phyloP scores from a whole-genome alignment of 2,113 vertebrate genomes.

The Hyaena hyaena region DNA sequence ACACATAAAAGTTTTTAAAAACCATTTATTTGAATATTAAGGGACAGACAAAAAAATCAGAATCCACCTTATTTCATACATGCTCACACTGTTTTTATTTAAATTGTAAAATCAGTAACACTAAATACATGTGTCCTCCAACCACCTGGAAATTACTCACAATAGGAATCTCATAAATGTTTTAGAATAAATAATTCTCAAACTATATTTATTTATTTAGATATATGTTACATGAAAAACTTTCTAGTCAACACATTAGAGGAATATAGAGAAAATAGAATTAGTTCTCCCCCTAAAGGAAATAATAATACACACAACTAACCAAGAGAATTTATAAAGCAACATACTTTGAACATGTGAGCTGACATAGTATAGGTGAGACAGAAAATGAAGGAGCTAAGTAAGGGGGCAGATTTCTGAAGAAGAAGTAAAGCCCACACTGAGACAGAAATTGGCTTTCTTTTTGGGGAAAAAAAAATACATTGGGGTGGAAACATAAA shows the following conservation, averaged over 20 bases:
- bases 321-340: background rate
- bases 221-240: background rate
- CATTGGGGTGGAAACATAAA: background rate
- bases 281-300: background rate
- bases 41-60: background rate
- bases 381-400: background rate
- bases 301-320: background rate
- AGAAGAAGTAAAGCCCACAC: background rate
- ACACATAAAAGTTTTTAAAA: background rate
- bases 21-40: conserved; percentile 2
- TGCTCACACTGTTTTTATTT: background rate
- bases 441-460: background rate
- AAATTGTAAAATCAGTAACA: background rate
- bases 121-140: background rate
- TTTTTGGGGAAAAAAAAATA: background rate
- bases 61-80: conserved; percentile 3
- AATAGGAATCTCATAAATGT: background rate
- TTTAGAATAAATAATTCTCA: background rate
- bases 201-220: background rate
- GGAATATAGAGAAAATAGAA: background rate
- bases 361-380: background rate
- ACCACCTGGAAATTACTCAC: background rate
- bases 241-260: background rate
- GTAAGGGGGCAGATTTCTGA: background rate
- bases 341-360: background rate